Base-by-base conservation (phyloP, 2,888 invertebrate genomes). In the Aspidiotus destructor region DNA sequence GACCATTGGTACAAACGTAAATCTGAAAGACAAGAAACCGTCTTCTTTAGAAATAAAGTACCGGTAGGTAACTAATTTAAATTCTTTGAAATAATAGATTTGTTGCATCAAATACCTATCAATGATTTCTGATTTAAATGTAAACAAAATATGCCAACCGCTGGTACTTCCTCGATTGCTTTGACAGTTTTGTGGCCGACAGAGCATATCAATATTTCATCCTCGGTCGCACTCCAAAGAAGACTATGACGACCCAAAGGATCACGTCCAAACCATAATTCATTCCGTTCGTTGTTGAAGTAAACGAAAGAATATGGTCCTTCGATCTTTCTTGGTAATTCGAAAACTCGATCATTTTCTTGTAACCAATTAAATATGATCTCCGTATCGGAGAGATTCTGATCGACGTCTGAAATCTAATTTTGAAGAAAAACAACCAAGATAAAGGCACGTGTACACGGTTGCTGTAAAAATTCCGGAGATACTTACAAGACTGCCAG, bases 271-370 rank as follows among this genome's bases (percentile, higher is more conserved):
- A 95, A 92, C 81, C 88, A 92, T 54, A 96, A 73, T 13, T 77
- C 76, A 55, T 82, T 78, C 0, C 76, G 77, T 7, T 72, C 55
- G 9, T 69, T 68, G 74, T 87, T 82, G 76, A 84, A 89, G 76
- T 86, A 90, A 72, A 95, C 82, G 70, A 95, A 81, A 69, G 91
- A 85, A 78, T 87, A 94, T 41, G 96, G 95, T 3, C 96, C 96
- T 72, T 86, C 81, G 1, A 93, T 77, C 44, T 74, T 74, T 70
- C 80, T 79, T 60, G 93, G 76, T 42, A 71, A 16, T 11, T 70
- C 15, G 41, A 69, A 57, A 40, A 71, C 62, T 10, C 70, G 69
- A 53, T 42, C 63, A 41, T 70, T 54, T 11, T 55, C 62, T 8
- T 65, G 62, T 17, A 70, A 68, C 55, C 57, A 62, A 55, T 69